Conservation (phyloP, 2,797 vertebrate genomes). For the Apogon hyalosoma region DNA sequence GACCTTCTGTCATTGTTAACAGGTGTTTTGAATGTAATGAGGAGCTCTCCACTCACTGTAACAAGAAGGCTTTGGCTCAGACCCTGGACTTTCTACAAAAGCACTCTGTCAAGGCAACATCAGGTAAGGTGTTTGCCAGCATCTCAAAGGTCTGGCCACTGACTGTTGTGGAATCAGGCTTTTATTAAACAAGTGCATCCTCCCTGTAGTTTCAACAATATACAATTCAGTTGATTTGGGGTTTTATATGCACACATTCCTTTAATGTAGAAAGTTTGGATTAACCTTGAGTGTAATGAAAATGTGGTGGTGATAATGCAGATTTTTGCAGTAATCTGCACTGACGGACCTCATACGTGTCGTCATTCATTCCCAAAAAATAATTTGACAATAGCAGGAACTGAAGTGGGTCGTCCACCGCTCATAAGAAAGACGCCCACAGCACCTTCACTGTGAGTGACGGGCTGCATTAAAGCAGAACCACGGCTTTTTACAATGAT, state of each 20-base stretch:
- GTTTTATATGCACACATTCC: background rate
- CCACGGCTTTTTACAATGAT: background rate
- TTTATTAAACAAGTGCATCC: background rate
- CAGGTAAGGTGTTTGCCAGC: constrained; percentile 84
- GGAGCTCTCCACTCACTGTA: constrained; percentile 95
- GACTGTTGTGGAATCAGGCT: constrained; percentile 19
- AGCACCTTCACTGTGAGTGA: background rate
- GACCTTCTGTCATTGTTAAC: constrained; percentile 43
- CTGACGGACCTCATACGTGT: background rate
- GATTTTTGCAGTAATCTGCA: background rate
- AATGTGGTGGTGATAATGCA: background rate
- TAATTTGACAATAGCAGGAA: background rate
- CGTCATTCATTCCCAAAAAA: background rate
- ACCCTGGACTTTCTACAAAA: constrained; percentile 97
- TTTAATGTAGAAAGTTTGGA: constrained; percentile 11
- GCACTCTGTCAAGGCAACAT: constrained; percentile 90
- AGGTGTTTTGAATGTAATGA: constrained; percentile 99
- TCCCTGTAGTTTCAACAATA: constrained; percentile 17
- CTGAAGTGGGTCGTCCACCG: background rate
- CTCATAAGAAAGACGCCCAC: background rate
- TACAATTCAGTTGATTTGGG: background rate
- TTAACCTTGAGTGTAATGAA: constrained; percentile 12
- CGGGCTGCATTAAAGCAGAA: background rate
- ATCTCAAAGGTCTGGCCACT: constrained; percentile 10
- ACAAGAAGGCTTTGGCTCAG: constrained; percentile 96